Evolutionary conservation across 2,113 vertebrate species (phyloP).

Genomic region (Rissa tridactyla): DNA sequence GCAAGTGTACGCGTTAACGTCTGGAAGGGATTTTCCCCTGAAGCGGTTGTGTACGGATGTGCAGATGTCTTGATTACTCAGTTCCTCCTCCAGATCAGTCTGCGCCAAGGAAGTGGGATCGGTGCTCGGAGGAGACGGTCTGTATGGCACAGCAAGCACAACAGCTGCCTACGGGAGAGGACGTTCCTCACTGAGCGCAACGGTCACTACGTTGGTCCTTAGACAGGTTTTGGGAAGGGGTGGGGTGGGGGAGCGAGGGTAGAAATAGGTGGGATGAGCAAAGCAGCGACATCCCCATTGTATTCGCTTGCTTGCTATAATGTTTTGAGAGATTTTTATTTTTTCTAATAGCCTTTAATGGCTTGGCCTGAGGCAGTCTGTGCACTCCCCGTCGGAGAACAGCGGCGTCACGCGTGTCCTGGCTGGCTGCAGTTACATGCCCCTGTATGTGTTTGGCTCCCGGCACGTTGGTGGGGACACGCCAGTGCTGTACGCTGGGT

Average conservation of each 20-base stretch:
- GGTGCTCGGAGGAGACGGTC: not conserved
- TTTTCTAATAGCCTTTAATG: not conserved
- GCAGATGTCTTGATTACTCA: not conserved
- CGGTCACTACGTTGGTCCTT: not conserved
- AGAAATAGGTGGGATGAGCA: not conserved
- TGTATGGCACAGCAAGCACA: not conserved
- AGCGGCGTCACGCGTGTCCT: not conserved
- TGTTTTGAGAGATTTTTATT: not conserved
- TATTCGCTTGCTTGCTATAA: not conserved
- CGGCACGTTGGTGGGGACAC: not conserved
- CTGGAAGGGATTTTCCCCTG: not conserved
- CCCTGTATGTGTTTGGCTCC: not conserved
- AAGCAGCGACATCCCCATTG: rapidly evolving
- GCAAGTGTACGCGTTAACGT: not conserved
- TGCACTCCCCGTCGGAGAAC: not conserved
- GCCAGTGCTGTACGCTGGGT: not conserved
- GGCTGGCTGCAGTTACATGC: not conserved
- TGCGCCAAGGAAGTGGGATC: not conserved
- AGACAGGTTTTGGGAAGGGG: not conserved
- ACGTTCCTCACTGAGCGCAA: not conserved
- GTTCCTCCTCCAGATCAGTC: not conserved
- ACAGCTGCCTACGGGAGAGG: not conserved
- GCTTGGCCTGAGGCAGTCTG: not conserved
- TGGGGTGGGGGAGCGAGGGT: not conserved
- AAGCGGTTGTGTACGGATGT: not conserved